phyloP scores from a whole-genome alignment of 2,888 invertebrate genomes.

The Archips crataeganus region DNA sequence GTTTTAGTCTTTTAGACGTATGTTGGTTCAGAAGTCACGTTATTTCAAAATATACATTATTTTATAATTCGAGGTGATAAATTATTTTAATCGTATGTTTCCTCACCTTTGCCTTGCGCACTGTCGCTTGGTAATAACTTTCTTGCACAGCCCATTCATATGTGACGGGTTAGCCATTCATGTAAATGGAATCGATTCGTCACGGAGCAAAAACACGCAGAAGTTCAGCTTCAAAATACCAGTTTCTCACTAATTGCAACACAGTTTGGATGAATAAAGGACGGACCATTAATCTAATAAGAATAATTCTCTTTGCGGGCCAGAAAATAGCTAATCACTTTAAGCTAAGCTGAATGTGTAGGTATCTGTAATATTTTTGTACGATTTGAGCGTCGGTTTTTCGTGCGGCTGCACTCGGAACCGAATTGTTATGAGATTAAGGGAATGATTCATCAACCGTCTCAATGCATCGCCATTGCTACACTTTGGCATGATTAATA shows the following conservation, averaged over 20 bases:
- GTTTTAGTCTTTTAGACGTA: neutral
- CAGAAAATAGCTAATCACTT: conserved; percentile 16
- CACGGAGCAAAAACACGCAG: conserved; percentile 10
- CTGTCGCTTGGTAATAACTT: conserved; percentile 41
- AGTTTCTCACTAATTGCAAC: conserved; percentile 23
- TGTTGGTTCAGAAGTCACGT: neutral
- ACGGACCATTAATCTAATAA: conserved; percentile 1
- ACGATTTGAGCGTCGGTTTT: neutral
- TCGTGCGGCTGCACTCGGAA: neutral
- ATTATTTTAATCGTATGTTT: conserved; percentile 23
- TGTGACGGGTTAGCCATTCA: conserved; percentile 44
- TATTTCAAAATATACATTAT: conserved; percentile 3
- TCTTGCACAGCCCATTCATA: conserved; percentile 43
- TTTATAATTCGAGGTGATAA: conserved; percentile 12
- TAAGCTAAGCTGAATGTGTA: neutral
- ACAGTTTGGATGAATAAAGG: conserved; percentile 9
- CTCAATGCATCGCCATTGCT: conserved; percentile 5
- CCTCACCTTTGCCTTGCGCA: conserved; percentile 19
- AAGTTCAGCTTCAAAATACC: conserved; percentile 30
- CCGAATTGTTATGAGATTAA: neutral
- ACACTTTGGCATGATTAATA: conserved; percentile 18
- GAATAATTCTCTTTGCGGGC: neutral
- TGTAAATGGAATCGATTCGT: conserved; percentile 50
- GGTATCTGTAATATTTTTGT: neutral
- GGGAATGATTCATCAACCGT: conserved; percentile 4